Conservation (phyloP, 2,888 invertebrate genomes). For the Suillia variegata region DNA sequence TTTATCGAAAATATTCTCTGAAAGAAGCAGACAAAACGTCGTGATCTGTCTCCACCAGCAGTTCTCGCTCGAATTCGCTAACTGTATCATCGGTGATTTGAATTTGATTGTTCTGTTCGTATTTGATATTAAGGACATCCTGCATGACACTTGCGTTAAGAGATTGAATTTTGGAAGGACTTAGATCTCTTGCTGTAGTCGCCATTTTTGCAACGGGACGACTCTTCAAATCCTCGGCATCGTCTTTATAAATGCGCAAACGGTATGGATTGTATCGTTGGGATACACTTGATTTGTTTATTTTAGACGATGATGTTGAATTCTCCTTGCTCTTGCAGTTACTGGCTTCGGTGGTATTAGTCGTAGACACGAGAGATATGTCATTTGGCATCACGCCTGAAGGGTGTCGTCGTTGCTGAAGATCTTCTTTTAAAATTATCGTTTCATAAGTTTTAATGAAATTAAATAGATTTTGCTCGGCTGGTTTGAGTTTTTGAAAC, state of each 20-base stretch:
- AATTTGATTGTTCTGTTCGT: neutral
- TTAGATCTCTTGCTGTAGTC: neutral
- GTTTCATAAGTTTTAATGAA: slow-evolving; percentile 12
- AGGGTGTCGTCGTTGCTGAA: too few relatives aligned
- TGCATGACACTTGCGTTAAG: slow-evolving; percentile 21
- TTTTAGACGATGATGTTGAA: too few relatives aligned
- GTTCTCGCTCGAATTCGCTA: neutral
- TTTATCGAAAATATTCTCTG: too few relatives aligned
- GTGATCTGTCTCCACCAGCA: too few relatives aligned
- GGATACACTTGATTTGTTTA: too few relatives aligned
- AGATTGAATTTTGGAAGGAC: neutral
- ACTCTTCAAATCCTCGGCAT: neutral
- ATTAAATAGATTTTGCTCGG: neutral
- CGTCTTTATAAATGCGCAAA: slow-evolving; percentile 11
- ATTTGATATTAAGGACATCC: slow-evolving; percentile 19
- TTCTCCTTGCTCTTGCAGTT: too few relatives aligned
- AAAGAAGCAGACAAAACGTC: too few relatives aligned
- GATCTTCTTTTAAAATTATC: neutral
- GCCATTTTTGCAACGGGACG: too few relatives aligned
- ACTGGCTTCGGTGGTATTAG: too few relatives aligned
- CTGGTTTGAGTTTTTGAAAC: neutral
- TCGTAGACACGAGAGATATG: too few relatives aligned
- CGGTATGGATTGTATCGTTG: slow-evolving; percentile 28
- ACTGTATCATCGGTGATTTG: neutral
- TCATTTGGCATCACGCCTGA: too few relatives aligned